A percentile compares a stretch with the other conserved stretches of the same genome.
phyloP scores from a whole-genome alignment of 2,113 vertebrate genomes.

The Sterna hirundo region DNA sequence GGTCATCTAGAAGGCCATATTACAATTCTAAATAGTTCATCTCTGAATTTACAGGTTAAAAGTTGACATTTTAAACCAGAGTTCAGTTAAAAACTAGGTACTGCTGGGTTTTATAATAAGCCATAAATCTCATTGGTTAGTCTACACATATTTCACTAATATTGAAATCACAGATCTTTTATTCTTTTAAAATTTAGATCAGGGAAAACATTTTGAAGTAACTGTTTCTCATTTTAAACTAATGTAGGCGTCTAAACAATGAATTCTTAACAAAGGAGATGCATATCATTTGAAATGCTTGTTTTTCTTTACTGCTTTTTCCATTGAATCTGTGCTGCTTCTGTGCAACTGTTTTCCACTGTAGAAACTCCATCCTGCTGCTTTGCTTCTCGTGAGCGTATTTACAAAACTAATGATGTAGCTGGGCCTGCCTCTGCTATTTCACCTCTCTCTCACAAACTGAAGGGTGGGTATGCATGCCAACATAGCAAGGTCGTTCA shows the following conservation, averaged over 20 bases:
- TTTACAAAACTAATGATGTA: slow-evolving; percentile 91
- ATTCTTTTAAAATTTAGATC: neutral
- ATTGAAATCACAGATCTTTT: neutral
- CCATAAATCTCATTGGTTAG: neutral
- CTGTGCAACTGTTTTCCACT: slow-evolving; percentile 94
- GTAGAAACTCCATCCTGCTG: slow-evolving; percentile 94
- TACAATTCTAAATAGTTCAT: neutral
- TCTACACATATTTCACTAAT: neutral
- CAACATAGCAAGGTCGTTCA: slow-evolving; percentile 57
- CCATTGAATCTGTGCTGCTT: slow-evolving; percentile 89
- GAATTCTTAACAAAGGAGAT: neutral
- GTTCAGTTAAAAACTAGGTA: neutral
- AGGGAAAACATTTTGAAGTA: neutral
- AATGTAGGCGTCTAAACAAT: neutral
- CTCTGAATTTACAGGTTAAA: neutral
- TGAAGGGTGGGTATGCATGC: slow-evolving; percentile 96
- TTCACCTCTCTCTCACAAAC: slow-evolving; percentile 94
- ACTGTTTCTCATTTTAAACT: neutral
- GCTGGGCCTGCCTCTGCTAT: slow-evolving; percentile 92
- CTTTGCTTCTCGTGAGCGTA: slow-evolving; percentile 95
- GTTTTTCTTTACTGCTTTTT: slow-evolving; percentile 77
- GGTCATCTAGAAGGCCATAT: neutral
- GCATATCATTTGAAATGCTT: slow-evolving; percentile 72
- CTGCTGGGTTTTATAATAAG: neutral
- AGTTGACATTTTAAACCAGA: neutral